phyloP scores from a whole-genome alignment of 1,140 invertebrate species.

The Argopecten irradians region DNA sequence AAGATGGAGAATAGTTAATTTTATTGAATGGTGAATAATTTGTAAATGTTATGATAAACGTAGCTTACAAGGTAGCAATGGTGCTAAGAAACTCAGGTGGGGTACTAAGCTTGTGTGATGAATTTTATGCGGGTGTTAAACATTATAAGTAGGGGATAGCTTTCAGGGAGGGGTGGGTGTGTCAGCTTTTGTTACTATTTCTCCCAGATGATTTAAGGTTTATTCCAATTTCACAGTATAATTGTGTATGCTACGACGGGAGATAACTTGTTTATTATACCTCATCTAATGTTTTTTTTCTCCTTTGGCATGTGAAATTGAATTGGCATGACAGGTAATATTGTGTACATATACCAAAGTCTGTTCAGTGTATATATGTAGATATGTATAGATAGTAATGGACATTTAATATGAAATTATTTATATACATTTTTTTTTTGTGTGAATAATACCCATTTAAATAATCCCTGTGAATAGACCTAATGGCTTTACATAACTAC shows the following conservation, averaged over 20 bases:
- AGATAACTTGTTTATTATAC: not conserved
- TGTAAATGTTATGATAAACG: not conserved
- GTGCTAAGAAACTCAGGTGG: not conserved
- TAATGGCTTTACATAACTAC: not conserved
- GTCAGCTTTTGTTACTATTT: not conserved
- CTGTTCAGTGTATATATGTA: not conserved
- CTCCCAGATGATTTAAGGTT: no score
- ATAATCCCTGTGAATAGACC: not conserved
- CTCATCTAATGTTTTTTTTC: not conserved
- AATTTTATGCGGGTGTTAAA: not conserved
- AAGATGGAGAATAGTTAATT: no score
- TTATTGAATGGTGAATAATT: no score
- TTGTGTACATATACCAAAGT: not conserved
- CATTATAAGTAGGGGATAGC: no score
- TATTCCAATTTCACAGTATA: not conserved
- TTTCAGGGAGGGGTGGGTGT: no score
- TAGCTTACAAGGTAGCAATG: not conserved
- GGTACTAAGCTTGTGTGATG: not conserved
- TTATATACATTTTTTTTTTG: not conserved
- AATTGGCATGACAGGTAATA: not conserved
- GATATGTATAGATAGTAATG: constrained; percentile 12
- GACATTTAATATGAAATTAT: constrained; percentile 13
- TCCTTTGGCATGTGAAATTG: not conserved
- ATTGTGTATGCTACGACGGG: not conserved
- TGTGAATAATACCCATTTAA: not conserved